Conservation (phyloP, 2,113 vertebrate species). For the Silurus glanis region DNA sequence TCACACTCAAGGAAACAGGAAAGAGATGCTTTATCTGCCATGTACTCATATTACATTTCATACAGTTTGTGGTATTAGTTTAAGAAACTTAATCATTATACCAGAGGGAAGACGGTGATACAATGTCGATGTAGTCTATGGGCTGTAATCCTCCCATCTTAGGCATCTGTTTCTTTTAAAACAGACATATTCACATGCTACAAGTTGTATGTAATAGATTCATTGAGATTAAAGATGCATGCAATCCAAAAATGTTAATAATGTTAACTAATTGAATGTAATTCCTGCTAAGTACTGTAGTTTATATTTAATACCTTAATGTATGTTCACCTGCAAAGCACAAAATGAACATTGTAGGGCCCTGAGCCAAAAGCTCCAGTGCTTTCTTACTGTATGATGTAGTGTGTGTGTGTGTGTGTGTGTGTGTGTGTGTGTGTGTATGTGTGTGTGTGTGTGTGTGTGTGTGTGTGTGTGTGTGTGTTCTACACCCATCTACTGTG, state of each 20-base stretch:
- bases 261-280: slow-evolving; percentile 21
- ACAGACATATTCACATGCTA: slow-evolving; percentile 32
- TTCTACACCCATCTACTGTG: slow-evolving; percentile 26
- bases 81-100: slow-evolving; percentile 12
- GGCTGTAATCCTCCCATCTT: not conserved
- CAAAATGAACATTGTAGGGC: not conserved
- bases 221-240: slow-evolving; percentile 19
- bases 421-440: not conserved
- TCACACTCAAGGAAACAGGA: slow-evolving; percentile 35
- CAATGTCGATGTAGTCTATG: not conserved
- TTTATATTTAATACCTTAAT: not conserved
- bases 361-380: not conserved
- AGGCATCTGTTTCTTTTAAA: slow-evolving; percentile 42
- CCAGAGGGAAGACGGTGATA: not conserved
- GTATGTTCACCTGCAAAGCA: not conserved
- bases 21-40: slow-evolving; percentile 13
- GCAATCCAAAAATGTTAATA: slow-evolving; percentile 3
- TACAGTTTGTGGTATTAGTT: slow-evolving; percentile 12
- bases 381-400: not conserved
- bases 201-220: slow-evolving; percentile 36
- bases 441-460: not conserved
- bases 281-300: not conserved
- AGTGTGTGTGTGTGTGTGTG: not conserved
- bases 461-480: slow-evolving; percentile 15
- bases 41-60: slow-evolving; percentile 27